These are phyloP conservation scores for Darevskia nairensis DNA, from an alignment of 2,797 vertebrate genomes.

Conservation along the genomic window DNA sequence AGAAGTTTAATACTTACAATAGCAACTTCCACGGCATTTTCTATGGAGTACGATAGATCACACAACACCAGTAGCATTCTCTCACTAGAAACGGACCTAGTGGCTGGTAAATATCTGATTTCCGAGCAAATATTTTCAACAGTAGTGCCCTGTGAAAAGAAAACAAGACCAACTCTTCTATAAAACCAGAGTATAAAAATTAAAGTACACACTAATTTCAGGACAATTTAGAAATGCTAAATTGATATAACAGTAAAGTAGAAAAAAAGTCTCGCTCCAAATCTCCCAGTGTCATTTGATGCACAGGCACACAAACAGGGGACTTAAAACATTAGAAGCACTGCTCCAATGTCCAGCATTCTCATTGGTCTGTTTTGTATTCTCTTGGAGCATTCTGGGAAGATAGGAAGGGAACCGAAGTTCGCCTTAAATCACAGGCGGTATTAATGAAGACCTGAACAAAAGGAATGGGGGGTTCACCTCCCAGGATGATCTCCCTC, in stretches of 20 bases:
- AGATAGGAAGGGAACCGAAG: background rate
- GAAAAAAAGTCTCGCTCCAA: background rate
- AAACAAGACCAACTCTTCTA: constrained; percentile 3
- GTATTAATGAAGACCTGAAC: background rate
- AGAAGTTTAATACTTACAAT: constrained; percentile 82
- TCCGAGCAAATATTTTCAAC: constrained; percentile 93
- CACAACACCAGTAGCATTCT: constrained; percentile 89
- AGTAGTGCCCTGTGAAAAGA: constrained; percentile 87
- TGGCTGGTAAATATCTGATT: constrained; percentile 89
- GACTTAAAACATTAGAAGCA: background rate
- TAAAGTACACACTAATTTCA: background rate
- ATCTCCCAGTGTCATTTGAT: background rate
- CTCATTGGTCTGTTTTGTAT: background rate
- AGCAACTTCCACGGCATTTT: constrained; percentile 90
- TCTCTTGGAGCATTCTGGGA: background rate
- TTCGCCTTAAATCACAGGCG: background rate
- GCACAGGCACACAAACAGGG: background rate
- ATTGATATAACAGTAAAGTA: background rate
- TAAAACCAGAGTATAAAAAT: background rate
- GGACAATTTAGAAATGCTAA: no score
- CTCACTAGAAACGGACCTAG: constrained; percentile 86
- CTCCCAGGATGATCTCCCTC: background rate
- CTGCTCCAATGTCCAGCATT: background rate
- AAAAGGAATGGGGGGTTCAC: background rate
- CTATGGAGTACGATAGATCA: constrained; percentile 85